Percentiles rank a stretch among this genome's conserved stretches.
Conservation (phyloP, 2,888 invertebrate genomes). For the Meloe dianella region DNA sequence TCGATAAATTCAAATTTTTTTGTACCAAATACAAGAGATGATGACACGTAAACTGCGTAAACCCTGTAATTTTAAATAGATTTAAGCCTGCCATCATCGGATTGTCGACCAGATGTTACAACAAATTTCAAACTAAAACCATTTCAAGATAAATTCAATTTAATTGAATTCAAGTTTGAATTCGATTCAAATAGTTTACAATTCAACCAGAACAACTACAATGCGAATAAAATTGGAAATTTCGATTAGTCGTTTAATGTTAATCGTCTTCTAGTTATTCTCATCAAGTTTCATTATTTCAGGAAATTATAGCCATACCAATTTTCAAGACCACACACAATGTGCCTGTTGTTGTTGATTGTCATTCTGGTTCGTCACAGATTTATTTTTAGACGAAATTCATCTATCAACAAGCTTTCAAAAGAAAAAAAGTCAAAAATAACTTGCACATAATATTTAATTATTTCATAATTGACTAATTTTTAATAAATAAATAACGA, state of each 20-base stretch:
- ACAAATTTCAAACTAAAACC: conserved; percentile 36
- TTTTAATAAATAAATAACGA: conserved; percentile 33
- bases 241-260: background rate
- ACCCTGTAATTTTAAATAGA: conserved; percentile 46
- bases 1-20: background rate
- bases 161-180: conserved; percentile 54
- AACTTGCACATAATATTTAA: conserved; percentile 26
- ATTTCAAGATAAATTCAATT: conserved; percentile 51
- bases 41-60: background rate
- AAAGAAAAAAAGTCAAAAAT: conserved; percentile 12
- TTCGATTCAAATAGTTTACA: conserved; percentile 47
- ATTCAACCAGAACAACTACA: conserved; percentile 1
- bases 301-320: background rate
- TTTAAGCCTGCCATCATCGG: conserved; percentile 50
- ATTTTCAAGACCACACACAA: conserved; percentile 8
- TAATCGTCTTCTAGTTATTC: background rate
- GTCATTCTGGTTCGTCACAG: conserved; percentile 8
- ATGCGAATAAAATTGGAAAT: background rate
- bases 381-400: conserved; percentile 39
- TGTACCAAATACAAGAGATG: background rate
- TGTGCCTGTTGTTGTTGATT: background rate
- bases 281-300: conserved; percentile 1
- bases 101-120: conserved; percentile 39
- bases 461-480: conserved; percentile 26
- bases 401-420: conserved; percentile 33